phyloP scores from a whole-genome alignment of 2,113 vertebrate species.

The Pachycephala philippinensis region DNA sequence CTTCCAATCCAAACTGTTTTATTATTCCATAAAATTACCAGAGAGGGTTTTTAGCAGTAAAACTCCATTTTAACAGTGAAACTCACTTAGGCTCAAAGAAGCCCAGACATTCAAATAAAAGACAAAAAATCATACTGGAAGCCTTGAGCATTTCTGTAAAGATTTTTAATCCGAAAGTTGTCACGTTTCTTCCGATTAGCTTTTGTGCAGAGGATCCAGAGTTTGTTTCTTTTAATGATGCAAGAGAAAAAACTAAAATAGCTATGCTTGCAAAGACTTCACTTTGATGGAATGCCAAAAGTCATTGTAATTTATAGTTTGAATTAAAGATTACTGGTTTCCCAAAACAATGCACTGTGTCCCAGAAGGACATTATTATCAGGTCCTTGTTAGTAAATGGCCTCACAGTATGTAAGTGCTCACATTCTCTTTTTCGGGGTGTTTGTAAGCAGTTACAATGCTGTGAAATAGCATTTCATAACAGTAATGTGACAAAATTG shows the following conservation, averaged over 20 bases:
- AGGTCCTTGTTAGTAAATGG: background rate
- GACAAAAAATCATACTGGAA: background rate
- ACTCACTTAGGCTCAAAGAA: background rate
- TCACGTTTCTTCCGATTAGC: background rate
- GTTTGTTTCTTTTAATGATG: background rate
- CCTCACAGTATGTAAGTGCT: background rate
- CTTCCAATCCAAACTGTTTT: background rate
- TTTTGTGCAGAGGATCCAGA: background rate
- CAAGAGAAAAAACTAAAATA: background rate
- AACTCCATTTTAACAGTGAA: background rate
- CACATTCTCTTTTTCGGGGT: background rate
- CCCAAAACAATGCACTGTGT: conserved; percentile 3
- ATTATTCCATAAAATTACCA: background rate
- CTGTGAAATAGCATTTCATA: background rate
- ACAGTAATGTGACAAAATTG: background rate
- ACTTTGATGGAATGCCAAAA: conserved; percentile 36
- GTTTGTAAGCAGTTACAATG: background rate
- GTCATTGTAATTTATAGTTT: conserved; percentile 35
- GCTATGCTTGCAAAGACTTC: background rate
- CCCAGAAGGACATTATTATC: background rate
- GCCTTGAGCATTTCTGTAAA: background rate
- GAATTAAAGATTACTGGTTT: conserved; percentile 32
- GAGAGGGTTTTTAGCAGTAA: background rate
- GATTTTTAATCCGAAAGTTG: background rate
- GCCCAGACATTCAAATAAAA: background rate